These are phyloP conservation scores for Drosophila sucinea DNA, from an alignment of 1,140 invertebrate genomes.

Conservation along the genomic window DNA sequence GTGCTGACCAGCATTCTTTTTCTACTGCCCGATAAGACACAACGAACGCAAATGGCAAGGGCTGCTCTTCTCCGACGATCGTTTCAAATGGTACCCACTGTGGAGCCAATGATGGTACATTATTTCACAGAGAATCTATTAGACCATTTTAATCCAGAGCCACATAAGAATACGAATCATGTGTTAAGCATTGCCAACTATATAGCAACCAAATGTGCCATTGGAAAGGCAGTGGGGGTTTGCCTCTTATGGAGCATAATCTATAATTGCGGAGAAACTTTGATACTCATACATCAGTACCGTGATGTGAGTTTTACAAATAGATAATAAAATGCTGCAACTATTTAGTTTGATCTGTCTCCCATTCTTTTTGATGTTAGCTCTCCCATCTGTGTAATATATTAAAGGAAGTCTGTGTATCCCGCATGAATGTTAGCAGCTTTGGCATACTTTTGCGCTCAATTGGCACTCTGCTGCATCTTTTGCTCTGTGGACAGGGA, in stretches of 20 bases:
- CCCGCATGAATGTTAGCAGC: not conserved
- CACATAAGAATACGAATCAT: not conserved
- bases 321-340: not conserved
- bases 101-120: constrained; percentile 43
- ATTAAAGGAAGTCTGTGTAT: not conserved
- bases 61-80: not conserved
- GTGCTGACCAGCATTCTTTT: constrained; percentile 20
- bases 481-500: constrained; percentile 26
- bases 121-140: constrained; percentile 25
- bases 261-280: not conserved
- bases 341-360: not conserved
- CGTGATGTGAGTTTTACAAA: constrained; percentile 22
- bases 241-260: constrained; percentile 37
- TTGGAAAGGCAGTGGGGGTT: constrained; percentile 24
- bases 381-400: not conserved
- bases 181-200: constrained; percentile 14
- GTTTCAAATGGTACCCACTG: not conserved
- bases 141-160: constrained; percentile 8
- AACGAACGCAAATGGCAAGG: not conserved
- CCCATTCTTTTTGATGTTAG: not conserved
- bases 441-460: constrained; percentile 17
- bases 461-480: constrained; percentile 17
- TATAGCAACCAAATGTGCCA: constrained; percentile 7
- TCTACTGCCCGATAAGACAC: constrained; percentile 6
- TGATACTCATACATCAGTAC: constrained; percentile 21